Percentiles rank a stretch among this genome's conserved stretches.
phyloP scores from a whole-genome alignment of 2,888 invertebrate species.

The Epicampocera succincta region DNA sequence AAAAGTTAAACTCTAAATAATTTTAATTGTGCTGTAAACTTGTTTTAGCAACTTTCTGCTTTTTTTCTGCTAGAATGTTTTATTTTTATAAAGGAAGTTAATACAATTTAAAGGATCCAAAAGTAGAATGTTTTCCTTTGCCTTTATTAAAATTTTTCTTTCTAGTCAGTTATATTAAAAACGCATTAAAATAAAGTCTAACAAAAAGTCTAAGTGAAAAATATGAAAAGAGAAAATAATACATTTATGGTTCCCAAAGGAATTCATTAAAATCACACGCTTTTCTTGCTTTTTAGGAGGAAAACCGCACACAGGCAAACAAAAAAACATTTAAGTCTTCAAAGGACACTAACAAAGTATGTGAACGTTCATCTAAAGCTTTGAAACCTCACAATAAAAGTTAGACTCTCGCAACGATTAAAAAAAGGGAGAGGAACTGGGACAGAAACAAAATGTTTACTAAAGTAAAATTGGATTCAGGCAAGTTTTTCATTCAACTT shows the following conservation, averaged over 20 bases:
- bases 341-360: slow-evolving; percentile 6
- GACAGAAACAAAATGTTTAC: neutral
- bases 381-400: neutral
- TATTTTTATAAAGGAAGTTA: neutral
- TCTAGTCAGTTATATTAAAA: slow-evolving; percentile 15
- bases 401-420: neutral
- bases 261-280: slow-evolving; percentile 49
- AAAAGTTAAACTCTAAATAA: neutral
- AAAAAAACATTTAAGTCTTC: neutral
- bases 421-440: neutral
- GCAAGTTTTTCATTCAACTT: too few relatives aligned
- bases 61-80: neutral
- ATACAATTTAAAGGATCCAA: neutral
- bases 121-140: slow-evolving; percentile 11
- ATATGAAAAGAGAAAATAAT: slow-evolving; percentile 15
- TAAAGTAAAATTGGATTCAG: too few relatives aligned
- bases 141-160: slow-evolving; percentile 12
- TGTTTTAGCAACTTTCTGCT: neutral
- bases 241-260: slow-evolving; percentile 31
- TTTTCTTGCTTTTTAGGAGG: slow-evolving; percentile 9
- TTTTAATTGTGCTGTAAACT: slow-evolving; percentile 4
- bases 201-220: neutral
- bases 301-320: neutral
- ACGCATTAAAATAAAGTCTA: slow-evolving; percentile 25
- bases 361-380: neutral